These are phyloP conservation scores for Zalophus californianus DNA, from an alignment of 2,797 vertebrate genomes.

Conservation along the genomic window DNA sequence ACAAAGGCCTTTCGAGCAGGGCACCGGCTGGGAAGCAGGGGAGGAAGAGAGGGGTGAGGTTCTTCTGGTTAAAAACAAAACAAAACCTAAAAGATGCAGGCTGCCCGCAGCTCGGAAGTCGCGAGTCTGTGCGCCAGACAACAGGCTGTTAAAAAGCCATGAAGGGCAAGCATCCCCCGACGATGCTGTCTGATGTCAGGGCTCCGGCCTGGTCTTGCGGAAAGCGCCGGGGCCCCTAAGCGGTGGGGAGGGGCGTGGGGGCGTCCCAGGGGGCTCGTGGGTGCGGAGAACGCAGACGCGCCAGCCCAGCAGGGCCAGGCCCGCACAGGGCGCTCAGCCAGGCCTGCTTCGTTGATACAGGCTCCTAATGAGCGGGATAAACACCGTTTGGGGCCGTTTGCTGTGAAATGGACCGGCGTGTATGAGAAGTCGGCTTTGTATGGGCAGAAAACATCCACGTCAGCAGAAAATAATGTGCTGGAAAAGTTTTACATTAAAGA, in stretches of 20 bases:
- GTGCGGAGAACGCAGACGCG: background rate
- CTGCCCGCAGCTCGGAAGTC: background rate
- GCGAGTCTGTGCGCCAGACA: background rate
- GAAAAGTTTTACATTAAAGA: slow-evolving; percentile 70
- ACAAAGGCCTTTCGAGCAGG: background rate
- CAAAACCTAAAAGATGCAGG: background rate
- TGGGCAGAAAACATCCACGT: slow-evolving; percentile 58
- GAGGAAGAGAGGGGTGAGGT: background rate
- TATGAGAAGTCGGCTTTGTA: slow-evolving; percentile 22
- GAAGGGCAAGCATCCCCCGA: background rate
- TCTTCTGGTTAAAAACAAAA: background rate
- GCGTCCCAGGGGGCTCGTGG: background rate
- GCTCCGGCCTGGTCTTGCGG: background rate
- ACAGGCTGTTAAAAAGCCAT: slow-evolving; percentile 42
- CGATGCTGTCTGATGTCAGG: background rate
- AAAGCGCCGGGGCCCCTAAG: background rate
- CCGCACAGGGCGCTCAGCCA: slow-evolving; percentile 21
- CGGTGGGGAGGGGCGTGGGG: background rate
- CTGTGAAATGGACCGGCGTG: slow-evolving; percentile 61
- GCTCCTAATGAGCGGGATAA: slow-evolving; percentile 70
- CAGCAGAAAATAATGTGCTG: slow-evolving; percentile 71
- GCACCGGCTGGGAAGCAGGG: background rate
- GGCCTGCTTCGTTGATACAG: slow-evolving; percentile 50
- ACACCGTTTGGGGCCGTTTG: slow-evolving; percentile 68
- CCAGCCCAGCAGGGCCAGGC: background rate